Conservation (phyloP, 2,888 invertebrate species). For the Drosophila pegasa region DNA sequence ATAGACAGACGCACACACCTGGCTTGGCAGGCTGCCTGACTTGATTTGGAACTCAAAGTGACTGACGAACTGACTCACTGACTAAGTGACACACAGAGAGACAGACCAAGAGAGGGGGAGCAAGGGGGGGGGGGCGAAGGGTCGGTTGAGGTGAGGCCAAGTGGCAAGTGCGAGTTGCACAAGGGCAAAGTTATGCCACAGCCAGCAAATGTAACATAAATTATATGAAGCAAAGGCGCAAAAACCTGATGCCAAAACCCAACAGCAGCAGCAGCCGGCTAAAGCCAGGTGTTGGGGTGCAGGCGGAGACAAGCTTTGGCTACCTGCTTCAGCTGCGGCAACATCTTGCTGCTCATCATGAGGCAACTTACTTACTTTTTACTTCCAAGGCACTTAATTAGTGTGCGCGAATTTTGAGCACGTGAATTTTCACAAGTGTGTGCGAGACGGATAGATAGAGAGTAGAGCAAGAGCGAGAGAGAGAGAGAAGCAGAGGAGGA, state of each 20-base stretch:
- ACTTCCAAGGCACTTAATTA: conserved; percentile 77
- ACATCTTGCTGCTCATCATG: conserved; percentile 62
- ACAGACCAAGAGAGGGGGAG: not conserved
- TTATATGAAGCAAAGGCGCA: conserved; percentile 73
- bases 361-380: conserved; percentile 74
- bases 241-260: conserved; percentile 61
- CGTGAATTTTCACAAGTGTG: conserved; percentile 75
- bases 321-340: conserved; percentile 33
- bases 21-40: conserved; percentile 43
- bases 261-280: conserved; percentile 24
- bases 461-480: not conserved
- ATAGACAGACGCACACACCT: conserved; percentile 14
- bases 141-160: conserved; percentile 34
- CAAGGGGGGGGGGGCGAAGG: not conserved
- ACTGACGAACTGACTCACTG: conserved; percentile 64
- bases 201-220: conserved; percentile 78
- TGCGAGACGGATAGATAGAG: conserved; percentile 23
- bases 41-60: conserved; percentile 78
- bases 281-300: conserved; percentile 2
- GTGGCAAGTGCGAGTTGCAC: conserved; percentile 43
- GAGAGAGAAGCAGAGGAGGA: not conserved
- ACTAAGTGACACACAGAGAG: conserved; percentile 38
- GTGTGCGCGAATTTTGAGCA: conserved; percentile 79
- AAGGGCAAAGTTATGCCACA: conserved; percentile 71
- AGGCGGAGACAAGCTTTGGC: conserved; percentile 16